A percentile compares a stretch with the other conserved stretches of the same genome.
These are phyloP conservation scores for Dallia pectoralis DNA, from an alignment of 2,797 vertebrate species.

Conservation along the genomic window DNA sequence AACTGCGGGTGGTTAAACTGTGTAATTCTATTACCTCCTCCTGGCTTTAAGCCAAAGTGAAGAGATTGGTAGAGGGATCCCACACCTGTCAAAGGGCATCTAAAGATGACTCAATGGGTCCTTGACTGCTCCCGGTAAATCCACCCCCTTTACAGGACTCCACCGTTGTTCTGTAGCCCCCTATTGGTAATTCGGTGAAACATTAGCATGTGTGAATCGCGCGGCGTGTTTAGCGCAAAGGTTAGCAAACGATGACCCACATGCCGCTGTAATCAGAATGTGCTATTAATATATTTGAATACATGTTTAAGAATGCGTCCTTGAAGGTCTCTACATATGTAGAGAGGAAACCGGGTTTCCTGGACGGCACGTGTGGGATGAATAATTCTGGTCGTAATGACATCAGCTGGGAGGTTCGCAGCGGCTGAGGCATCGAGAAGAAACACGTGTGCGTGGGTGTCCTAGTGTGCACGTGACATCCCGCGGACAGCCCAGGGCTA, in stretches of 20 bases:
- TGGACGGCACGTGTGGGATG: slow-evolving; percentile 37
- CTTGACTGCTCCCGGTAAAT: slow-evolving; percentile 21
- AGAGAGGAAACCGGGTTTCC: slow-evolving; percentile 43
- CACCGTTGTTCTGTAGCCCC: slow-evolving; percentile 51
- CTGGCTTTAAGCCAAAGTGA: slow-evolving; percentile 46
- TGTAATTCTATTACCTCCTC: slow-evolving; percentile 55
- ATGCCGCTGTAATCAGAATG: slow-evolving; percentile 29
- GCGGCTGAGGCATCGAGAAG: not conserved
- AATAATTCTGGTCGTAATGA: not conserved
- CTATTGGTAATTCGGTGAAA: slow-evolving; percentile 74
- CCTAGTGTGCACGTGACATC: not conserved
- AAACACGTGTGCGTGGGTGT: not conserved
- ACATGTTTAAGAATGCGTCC: slow-evolving; percentile 55
- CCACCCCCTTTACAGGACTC: slow-evolving; percentile 37
- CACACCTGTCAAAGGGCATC: slow-evolving; percentile 40
- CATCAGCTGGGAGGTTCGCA: too few species aligned
- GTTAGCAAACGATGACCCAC: slow-evolving; percentile 8
- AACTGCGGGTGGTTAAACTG: slow-evolving; percentile 65
- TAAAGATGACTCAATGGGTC: slow-evolving; percentile 56
- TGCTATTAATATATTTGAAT: slow-evolving; percentile 63
- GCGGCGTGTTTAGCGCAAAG: slow-evolving; percentile 16
- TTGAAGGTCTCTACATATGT: slow-evolving; percentile 60
- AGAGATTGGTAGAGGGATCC: slow-evolving; percentile 61
- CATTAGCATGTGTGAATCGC: slow-evolving; percentile 54
- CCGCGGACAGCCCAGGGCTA: slow-evolving; percentile 36